These are phyloP conservation scores for Coelogynopora nodosa DNA, from an alignment of 2,888 invertebrate genomes.

Conservation along the genomic window DNA sequence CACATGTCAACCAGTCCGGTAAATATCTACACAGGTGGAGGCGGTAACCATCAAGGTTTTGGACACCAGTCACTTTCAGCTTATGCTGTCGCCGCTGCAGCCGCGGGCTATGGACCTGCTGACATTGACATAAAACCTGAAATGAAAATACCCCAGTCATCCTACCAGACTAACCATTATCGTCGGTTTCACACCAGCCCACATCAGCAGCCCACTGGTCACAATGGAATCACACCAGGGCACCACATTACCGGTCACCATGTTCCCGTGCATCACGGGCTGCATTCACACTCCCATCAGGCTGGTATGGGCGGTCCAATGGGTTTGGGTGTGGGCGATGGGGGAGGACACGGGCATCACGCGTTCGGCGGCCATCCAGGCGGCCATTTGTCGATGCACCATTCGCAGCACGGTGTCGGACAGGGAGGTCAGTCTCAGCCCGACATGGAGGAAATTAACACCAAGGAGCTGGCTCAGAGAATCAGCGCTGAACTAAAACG, in stretches of 20 bases:
- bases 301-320: not conserved
- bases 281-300: not conserved
- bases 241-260: not conserved
- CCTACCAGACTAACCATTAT: not conserved
- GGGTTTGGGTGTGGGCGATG: not conserved
- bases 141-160: not conserved
- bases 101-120: not conserved
- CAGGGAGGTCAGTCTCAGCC: not conserved
- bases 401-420: not conserved
- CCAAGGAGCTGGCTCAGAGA: constrained; percentile 45
- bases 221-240: not conserved
- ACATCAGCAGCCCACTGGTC: not conserved
- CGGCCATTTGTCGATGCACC: not conserved
- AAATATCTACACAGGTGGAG: not conserved
- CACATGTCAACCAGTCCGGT: not conserved
- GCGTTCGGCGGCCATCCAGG: not conserved
- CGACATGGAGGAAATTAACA: constrained; percentile 41
- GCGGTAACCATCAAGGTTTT: not conserved
- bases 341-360: not conserved
- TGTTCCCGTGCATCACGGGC: not conserved
- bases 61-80: not conserved
- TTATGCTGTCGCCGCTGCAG: not conserved
- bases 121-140: not conserved
- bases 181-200: not conserved
- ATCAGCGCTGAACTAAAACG: constrained; percentile 78